These are phyloP conservation scores for Zosterops lateralis DNA, from an alignment of 2,113 vertebrate genomes.

Conservation along the genomic window DNA sequence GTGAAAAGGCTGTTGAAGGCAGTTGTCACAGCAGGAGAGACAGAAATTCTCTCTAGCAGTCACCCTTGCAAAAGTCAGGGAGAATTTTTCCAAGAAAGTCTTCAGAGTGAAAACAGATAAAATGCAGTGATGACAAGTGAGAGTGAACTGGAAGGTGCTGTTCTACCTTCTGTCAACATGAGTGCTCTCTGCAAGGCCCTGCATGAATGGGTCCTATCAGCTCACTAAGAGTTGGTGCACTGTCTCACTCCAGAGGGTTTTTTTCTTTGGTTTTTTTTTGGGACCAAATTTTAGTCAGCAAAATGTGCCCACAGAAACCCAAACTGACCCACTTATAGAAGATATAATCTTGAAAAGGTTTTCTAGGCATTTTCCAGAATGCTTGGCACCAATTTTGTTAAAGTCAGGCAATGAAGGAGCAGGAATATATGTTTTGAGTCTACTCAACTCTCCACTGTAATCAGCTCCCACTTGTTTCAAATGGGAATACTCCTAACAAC, in stretches of 20 bases:
- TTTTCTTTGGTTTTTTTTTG: not conserved
- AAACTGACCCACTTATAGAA: not conserved
- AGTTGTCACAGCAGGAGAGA: not conserved
- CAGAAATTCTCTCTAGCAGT: not conserved
- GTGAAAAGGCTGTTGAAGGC: not conserved
- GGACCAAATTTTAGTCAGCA: not conserved
- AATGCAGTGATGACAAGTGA: not conserved
- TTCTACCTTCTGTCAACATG: not conserved
- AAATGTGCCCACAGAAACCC: not conserved
- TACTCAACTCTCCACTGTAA: not conserved
- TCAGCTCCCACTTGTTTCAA: not conserved
- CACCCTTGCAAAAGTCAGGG: not conserved
- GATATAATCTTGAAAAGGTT: not conserved
- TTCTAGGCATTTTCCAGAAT: not conserved
- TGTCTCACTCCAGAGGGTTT: not conserved
- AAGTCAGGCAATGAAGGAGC: not conserved
- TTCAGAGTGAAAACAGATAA: not conserved
- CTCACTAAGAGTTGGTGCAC: not conserved
- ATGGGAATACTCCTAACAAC: not conserved
- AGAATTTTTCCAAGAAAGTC: not conserved
- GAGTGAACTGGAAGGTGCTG: not conserved
- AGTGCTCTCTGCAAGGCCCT: not conserved
- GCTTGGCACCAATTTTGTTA: not conserved
- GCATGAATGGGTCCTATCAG: not conserved
- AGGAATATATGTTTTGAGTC: not conserved